Evolutionary conservation across 2,888 invertebrate genomes (phyloP), one percentile per base, ranked within the genome.

Genomic region (Tetanocera ferruginea): DNA sequence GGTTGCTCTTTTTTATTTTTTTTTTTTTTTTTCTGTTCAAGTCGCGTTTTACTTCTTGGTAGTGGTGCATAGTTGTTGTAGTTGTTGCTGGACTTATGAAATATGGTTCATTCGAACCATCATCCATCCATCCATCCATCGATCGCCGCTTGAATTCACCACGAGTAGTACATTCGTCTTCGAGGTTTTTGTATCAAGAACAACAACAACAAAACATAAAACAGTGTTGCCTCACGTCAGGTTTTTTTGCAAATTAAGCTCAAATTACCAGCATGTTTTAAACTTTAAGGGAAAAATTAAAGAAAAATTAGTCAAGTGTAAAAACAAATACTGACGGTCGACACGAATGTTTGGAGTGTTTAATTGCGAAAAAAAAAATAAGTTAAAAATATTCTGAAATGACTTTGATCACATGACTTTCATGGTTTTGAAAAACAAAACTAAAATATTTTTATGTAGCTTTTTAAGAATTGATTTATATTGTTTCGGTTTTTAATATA

Each of bases 81-180:
- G 69, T 66, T 34, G 55, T 55, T 71, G 70, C 55, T 51, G 23
- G 71, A 34, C 55, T 34, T 17, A 66, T 37, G 19, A 66, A 66
- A 66, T 66, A 34, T 34, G n/a, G 64, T 66, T 28, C 64, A 31
- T 31, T 37, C 55, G 55, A 55, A 55, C 55, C 55, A 19, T 19
- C 55, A 55, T 55, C 43, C 11, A 43, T 43, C 43, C 11, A 43
- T 43, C 43, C 60, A 60, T 37, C 67, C 34, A 67, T 66, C 37
- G 66, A 37, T 67, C 67, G 67, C 19, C 43, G 57, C 23, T 28
- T 23, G 11, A 60, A 60, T 23, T 43, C 43, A 43, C 43, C 43
- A 43, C 11, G 43, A 43, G 43, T 1, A 11, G 43, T 2, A 11
- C 23, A 60, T 60, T 60, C 25, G 25, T 23, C 28, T 60, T 60